Base-by-base conservation (phyloP, 2,888 invertebrate genomes). In the Ophion obscuratus region DNA sequence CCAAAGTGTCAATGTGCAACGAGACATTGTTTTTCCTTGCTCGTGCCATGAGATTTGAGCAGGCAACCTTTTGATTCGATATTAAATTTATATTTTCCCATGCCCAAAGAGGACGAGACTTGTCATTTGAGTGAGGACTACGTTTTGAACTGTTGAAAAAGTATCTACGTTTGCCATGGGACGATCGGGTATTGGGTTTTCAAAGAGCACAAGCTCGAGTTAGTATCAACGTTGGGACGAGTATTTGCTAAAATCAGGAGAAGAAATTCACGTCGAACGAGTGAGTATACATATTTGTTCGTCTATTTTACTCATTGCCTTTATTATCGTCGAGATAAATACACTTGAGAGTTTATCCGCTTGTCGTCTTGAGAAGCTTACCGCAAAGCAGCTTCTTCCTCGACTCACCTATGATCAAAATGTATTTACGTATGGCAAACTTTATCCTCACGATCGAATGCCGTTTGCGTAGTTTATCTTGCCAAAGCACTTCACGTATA, bases 301-400 rank as follows among this genome's bases (percentile, higher is more conserved):
- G 40, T 66, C 67, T 73, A 53, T 73, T 31, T 61, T 81, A 64
- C 20, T 53, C 67, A 73, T 59, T 77, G 71, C 73, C 84, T 66
- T 57, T 71, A 77, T 80, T 85, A 75, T 75, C 74, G 64, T 66
- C 64, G 36, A 71, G 78, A 81, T 85, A 85, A 81, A 68, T 31
- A 81, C 61, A 81, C 80, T 71, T 67, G 53, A 36, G 27, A 11
- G 44, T 64, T 71, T 81, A 71, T 73, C 73, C 76, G 73, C 73
- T 53, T 59, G 47, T 59, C 53, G 47, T 20, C n/a, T 53, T 62
- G 36, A 36, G 57, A 57, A 40, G 40, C 36, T 77, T 77, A 40
- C 61, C 73, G 73, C 17, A 77, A 81, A 53, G 53, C 14, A 53
- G 68, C 81, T 62, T 74, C 77, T 81, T 78, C 68, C 85, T 78